A percentile compares a stretch with the other conserved stretches of the same genome.
These are phyloP conservation scores for Apeira syringaria DNA, from an alignment of 2,888 invertebrate species.

Conservation along the genomic window DNA sequence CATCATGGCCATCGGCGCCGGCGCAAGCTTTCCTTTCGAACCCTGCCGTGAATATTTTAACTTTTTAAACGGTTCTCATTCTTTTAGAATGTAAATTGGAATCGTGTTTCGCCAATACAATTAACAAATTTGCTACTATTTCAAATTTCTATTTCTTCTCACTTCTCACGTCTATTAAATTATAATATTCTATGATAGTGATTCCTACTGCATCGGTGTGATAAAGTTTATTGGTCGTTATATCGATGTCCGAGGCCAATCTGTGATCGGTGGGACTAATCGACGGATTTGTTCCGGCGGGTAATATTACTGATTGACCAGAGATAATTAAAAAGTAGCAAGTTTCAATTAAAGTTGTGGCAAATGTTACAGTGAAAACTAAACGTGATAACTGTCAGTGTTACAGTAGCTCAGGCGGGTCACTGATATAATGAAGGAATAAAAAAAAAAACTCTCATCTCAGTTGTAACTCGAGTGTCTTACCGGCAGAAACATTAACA, in stretches of 20 bases:
- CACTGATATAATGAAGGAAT: too few relatives aligned
- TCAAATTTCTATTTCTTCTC: conserved; percentile 17
- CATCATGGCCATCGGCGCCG: conserved; percentile 71
- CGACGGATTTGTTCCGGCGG: conserved; percentile 57
- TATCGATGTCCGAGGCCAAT: conserved; percentile 65
- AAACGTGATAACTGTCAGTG: too few relatives aligned
- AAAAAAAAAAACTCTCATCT: too few relatives aligned
- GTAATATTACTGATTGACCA: conserved; percentile 64
- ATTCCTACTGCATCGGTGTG: conserved; percentile 78
- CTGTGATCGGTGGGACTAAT: conserved; percentile 65
- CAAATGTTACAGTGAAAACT: too few relatives aligned
- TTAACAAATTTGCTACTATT: conserved; percentile 8
- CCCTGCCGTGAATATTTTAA: conserved; percentile 58
- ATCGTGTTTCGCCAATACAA: conserved; percentile 16
- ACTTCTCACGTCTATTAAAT: conserved; percentile 57
- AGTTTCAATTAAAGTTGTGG: conserved; percentile 52
- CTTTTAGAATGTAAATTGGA: conserved; percentile 33
- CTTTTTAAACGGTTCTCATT: conserved; percentile 37
- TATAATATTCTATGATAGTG: conserved; percentile 65
- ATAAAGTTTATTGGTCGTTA: conserved; percentile 78
- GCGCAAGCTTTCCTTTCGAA: conserved; percentile 59
- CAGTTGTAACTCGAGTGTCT: too few relatives aligned
- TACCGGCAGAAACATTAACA: too few relatives aligned
- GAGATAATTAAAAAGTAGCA: conserved; percentile 73
- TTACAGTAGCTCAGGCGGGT: too few relatives aligned